These are phyloP conservation scores for Glaucopsyche alexis DNA, from an alignment of 2,888 invertebrate genomes.

Conservation along the genomic window DNA sequence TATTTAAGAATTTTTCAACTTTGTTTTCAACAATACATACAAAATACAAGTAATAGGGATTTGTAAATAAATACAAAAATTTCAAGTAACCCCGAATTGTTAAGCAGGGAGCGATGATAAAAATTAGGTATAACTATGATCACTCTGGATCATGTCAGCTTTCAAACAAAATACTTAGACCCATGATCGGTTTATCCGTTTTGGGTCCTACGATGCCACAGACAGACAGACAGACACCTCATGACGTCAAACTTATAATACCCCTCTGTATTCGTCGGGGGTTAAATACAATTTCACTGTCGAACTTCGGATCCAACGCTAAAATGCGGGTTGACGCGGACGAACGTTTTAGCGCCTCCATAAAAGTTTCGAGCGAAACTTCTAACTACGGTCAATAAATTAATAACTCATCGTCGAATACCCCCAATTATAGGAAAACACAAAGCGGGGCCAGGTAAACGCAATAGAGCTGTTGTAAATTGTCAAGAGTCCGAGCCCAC, in stretches of 20 bases:
- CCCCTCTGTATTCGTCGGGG: too few relatives aligned
- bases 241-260: too few relatives aligned
- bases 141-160: too few relatives aligned
- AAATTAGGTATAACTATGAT: too few relatives aligned
- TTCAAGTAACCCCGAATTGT: too few relatives aligned
- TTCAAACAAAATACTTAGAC: too few relatives aligned
- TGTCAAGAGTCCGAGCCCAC: constrained; percentile 70
- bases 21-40: neutral
- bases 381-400: constrained; percentile 68
- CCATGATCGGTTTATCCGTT: too few relatives aligned
- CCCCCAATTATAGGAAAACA: constrained; percentile 75
- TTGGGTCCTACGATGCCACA: too few relatives aligned
- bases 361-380: constrained; percentile 67
- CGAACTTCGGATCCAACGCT: neutral
- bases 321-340: constrained; percentile 40
- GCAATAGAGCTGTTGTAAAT: constrained; percentile 79
- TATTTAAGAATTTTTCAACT: neutral
- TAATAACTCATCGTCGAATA: constrained; percentile 78
- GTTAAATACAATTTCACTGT: neutral
- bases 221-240: too few relatives aligned
- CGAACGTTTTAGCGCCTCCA: constrained; percentile 73
- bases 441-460: constrained; percentile 74
- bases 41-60: neutral
- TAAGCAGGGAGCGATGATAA: too few relatives aligned
- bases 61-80: neutral